These are phyloP conservation scores for Agrotis ipsilon DNA, from an alignment of 2,888 invertebrate species.

Conservation along the genomic window DNA sequence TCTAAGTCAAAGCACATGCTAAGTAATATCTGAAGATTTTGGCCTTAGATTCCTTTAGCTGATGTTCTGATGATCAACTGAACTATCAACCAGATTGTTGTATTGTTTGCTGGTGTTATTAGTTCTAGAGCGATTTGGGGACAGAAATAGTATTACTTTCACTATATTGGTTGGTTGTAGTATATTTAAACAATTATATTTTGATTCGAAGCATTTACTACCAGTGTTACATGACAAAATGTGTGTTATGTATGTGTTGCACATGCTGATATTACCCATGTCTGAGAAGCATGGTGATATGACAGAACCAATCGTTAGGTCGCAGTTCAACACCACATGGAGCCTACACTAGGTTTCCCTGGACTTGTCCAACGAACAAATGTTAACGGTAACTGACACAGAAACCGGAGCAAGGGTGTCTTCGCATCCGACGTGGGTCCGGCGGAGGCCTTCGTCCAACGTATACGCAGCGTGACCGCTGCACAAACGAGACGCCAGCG, in stretches of 20 bases:
- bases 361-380: conserved; percentile 13
- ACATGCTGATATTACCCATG: conserved; percentile 10
- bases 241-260: conserved; percentile 21
- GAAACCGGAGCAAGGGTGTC: conserved; percentile 40
- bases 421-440: conserved; percentile 40
- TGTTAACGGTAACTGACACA: conserved; percentile 36
- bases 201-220: conserved; percentile 8
- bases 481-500: conserved; percentile 27
- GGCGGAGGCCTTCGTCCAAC: conserved; percentile 30
- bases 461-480: conserved; percentile 26
- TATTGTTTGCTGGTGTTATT: background rate
- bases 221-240: conserved; percentile 17
- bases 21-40: background rate
- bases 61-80: background rate
- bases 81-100: background rate
- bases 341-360: conserved; percentile 19
- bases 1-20: conserved; percentile 10
- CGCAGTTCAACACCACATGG: conserved; percentile 29
- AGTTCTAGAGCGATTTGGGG: background rate
- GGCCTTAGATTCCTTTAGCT: conserved; percentile 1
- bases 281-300: conserved; percentile 20
- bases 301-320: conserved; percentile 14
- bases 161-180: background rate
- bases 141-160: background rate
- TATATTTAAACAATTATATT: background rate